Percentiles rank a stretch among this genome's conserved stretches.
Conservation (phyloP, 2,113 vertebrate species). For the Microtus oregoni region DNA sequence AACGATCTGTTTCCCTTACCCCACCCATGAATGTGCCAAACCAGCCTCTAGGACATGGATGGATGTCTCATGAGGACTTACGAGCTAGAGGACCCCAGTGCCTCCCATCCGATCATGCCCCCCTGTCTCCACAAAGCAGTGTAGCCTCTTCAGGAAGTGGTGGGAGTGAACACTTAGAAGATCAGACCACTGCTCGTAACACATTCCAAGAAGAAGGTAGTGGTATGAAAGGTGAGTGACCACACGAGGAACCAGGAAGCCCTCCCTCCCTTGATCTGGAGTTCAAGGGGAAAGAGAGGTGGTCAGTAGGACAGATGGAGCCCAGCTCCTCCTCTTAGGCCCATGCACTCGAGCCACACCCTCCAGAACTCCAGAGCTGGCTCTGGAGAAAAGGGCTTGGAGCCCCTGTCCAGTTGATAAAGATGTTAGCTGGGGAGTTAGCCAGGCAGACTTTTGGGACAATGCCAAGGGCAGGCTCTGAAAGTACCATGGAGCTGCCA, state of each 20-base stretch:
- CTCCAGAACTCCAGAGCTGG: not conserved
- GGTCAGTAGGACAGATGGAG: slow-evolving; percentile 31
- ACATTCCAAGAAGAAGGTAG: slow-evolving; percentile 99
- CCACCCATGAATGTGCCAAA: slow-evolving; percentile 98
- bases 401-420: slow-evolving; percentile 5
- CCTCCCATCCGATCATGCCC: slow-evolving; percentile 96
- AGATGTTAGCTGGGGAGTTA: not conserved
- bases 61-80: slow-evolving; percentile 99
- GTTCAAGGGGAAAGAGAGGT: slow-evolving; percentile 59
- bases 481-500: not conserved
- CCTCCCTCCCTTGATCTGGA: slow-evolving; percentile 61
- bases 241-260: slow-evolving; percentile 60
- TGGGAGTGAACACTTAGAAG: slow-evolving; percentile 99
- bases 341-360: not conserved
- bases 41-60: slow-evolving; percentile 97
- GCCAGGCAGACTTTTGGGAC: not conserved
- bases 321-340: not conserved
- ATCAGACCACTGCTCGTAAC: slow-evolving; percentile 93
- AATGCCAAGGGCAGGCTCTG: not conserved
- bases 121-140: slow-evolving; percentile 99
- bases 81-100: slow-evolving; percentile 93
- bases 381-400: not conserved
- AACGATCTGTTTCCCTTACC: slow-evolving; percentile 99
- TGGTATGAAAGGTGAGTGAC: slow-evolving; percentile 98
- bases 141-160: slow-evolving; percentile 99